Conservation (phyloP, 1,140 invertebrate genomes). For the Camponotus pennsylvanicus region DNA sequence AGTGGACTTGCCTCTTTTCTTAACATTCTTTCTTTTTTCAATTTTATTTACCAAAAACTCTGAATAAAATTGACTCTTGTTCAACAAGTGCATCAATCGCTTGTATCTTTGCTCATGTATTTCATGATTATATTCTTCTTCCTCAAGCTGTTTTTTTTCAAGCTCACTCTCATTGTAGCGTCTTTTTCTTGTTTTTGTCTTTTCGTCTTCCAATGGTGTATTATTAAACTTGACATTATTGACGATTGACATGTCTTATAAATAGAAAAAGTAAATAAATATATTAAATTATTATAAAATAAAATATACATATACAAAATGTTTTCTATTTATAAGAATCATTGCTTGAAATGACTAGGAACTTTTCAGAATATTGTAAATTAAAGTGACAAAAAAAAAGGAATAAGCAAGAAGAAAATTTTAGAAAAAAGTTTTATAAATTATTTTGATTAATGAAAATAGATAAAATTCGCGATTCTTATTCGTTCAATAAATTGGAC, state of each 20-base stretch:
- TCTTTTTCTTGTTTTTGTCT: constrained; percentile 15
- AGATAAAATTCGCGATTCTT: no score
- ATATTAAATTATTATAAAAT: neutral
- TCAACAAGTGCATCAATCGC: constrained; percentile 82
- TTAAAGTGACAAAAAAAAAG: no score
- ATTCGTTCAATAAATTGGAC: no score
- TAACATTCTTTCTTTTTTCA: neutral
- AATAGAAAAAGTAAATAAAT: neutral
- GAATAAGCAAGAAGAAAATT: no score
- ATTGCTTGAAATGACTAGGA: no score
- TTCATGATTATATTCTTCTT: constrained; percentile 72
- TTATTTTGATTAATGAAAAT: no score
- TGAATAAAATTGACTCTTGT: constrained; percentile 84
- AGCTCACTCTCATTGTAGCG: neutral
- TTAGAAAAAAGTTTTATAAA: no score
- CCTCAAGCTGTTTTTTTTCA: constrained; percentile 48
- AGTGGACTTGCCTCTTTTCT: neutral
- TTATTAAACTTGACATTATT: constrained; percentile 42
- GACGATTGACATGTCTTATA: neutral
- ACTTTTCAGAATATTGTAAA: no score
- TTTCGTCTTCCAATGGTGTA: neutral
- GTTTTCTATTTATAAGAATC: no score
- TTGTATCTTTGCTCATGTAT: constrained; percentile 79
- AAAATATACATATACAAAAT: neutral
- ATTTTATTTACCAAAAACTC: constrained; percentile 82